phyloP scores from a whole-genome alignment of 2,113 vertebrate genomes.

The Ondatra zibethicus region DNA sequence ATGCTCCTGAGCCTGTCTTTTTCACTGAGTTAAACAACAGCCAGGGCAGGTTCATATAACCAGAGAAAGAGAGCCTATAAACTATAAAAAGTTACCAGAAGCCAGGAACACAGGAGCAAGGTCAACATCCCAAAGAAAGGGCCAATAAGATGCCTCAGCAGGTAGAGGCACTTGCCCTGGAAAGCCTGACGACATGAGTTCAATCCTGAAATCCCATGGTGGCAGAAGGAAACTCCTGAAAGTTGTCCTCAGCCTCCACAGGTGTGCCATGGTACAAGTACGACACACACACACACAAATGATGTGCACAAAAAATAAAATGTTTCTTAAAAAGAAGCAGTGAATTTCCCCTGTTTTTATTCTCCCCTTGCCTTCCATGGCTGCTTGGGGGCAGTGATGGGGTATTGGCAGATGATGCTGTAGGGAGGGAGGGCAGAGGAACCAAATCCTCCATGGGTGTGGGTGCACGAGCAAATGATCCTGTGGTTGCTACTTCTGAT shows the following conservation, averaged over 20 bases:
- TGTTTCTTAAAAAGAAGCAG: conserved; percentile 72
- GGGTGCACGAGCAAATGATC: neutral
- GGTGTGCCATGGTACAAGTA: neutral
- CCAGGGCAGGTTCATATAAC: neutral
- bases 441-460: neutral
- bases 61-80: neutral
- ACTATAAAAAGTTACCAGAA: neutral
- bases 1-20: neutral
- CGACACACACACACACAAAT: neutral
- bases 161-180: neutral
- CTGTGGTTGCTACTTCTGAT: neutral
- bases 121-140: conserved; percentile 67
- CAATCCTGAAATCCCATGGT: neutral
- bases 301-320: neutral
- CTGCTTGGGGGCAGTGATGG: conserved; percentile 3
- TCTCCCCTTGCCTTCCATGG: conserved; percentile 71
- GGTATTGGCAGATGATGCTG: fast-evolving
- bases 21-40: conserved; percentile 72
- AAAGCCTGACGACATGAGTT: neutral
- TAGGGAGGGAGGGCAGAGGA: neutral
- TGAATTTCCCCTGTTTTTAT: conserved; percentile 66
- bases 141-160: neutral
- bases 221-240: neutral
- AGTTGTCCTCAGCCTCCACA: neutral
- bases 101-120: conserved; percentile 66